These are phyloP conservation scores for Nephrotoma appendiculata DNA, from an alignment of 2,888 invertebrate species.

Conservation along the genomic window DNA sequence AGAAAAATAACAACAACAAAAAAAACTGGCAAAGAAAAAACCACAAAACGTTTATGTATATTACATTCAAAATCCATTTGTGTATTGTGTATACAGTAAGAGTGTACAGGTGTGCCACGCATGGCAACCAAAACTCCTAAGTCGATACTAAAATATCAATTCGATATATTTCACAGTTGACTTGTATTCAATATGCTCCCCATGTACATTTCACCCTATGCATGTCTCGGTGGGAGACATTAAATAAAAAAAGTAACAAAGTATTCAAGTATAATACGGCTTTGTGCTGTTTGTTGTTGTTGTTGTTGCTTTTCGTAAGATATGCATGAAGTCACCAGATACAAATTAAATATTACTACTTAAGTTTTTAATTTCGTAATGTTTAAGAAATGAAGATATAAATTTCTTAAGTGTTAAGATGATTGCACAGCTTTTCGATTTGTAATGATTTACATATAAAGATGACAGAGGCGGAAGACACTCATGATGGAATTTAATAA, in stretches of 20 bases:
- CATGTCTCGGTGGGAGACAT: neutral
- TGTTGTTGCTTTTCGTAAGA: neutral
- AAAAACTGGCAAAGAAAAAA: neutral
- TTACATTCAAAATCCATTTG: neutral
- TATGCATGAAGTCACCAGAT: neutral
- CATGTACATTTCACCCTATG: neutral
- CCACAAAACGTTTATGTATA: neutral
- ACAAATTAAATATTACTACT: neutral
- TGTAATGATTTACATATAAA: neutral
- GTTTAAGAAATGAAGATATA: neutral
- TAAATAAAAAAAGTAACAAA: neutral
- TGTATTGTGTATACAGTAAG: neutral
- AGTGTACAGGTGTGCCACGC: neutral
- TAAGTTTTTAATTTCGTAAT: neutral
- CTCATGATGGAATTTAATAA: neutral
- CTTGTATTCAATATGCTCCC: neutral
- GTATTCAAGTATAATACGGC: neutral
- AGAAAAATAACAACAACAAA: neutral
- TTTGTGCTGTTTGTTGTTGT: neutral
- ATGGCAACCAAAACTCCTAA: neutral
- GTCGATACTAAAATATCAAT: neutral
- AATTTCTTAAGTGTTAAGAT: neutral
- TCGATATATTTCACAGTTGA: neutral
- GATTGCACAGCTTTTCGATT: neutral
- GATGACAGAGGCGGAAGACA: neutral